Conservation (phyloP, 2,888 invertebrate genomes). For the Agrochola lota region DNA sequence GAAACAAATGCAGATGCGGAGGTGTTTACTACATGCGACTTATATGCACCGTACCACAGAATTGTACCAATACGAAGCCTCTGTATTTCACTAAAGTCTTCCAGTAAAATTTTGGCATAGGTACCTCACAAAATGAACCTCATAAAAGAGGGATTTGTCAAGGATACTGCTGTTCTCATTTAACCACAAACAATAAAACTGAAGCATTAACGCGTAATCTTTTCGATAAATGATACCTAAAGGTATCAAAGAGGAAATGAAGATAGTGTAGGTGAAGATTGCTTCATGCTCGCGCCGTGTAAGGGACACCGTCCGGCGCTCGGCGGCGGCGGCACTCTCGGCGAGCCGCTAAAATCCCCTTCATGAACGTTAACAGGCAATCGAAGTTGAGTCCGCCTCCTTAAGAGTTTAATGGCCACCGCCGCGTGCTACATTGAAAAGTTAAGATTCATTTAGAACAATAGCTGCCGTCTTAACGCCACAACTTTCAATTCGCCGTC, state of each 20-base stretch:
- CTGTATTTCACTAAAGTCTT: not conserved
- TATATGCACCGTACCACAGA: not conserved
- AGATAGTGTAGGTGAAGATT: not conserved
- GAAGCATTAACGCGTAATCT: not conserved
- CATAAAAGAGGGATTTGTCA: not conserved
- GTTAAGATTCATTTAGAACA: constrained; percentile 71
- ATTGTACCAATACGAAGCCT: not conserved
- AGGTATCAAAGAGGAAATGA: not conserved
- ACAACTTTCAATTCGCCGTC: constrained; percentile 54
- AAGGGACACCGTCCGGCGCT: not conserved
- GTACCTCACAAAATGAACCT: not conserved
- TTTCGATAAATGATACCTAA: not conserved
- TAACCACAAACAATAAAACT: not conserved
- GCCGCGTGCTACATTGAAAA: constrained; percentile 69
- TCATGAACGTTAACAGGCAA: constrained; percentile 71
- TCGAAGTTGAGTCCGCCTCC: constrained; percentile 68
- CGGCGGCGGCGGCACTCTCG: constrained; percentile 11
- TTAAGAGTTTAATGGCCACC: constrained; percentile 64
- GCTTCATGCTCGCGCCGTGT: not conserved
- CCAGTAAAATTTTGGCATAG: not conserved
- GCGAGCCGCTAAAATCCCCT: constrained; percentile 63
- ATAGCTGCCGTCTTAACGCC: constrained; percentile 52
- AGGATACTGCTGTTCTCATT: not conserved
- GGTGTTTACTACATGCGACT: not conserved
- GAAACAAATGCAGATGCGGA: constrained; percentile 9